Base-by-base conservation (phyloP, 2,113 vertebrate species). In the Ammodramus savannarum region DNA sequence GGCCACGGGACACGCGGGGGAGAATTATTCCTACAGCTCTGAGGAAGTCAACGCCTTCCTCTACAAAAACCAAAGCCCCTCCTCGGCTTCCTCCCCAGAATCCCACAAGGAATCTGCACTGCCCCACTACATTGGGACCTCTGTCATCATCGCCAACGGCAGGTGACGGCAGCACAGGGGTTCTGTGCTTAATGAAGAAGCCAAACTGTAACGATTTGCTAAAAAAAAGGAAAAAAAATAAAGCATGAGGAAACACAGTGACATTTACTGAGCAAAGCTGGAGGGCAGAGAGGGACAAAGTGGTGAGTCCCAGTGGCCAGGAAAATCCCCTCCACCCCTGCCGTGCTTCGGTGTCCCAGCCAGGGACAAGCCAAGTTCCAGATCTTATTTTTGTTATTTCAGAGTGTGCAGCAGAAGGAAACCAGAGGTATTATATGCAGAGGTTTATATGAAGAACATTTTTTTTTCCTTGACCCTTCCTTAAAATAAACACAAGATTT, bases 71-170 rank as follows among this genome's bases (percentile, higher is more conserved):
- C 98, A 98, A 94, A 98, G 98, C 89, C 97, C 98, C 13, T 97
- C 97, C 43, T 98, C 98, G 27, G 95, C 97, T 31, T 97, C 98
- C 0, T 98, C 98, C 5, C 98, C 98, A 0, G 98, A 98, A 38
- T 96, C n/a, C 81, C 98, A 98, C 91, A 97, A 95, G 74, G 98
- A 98, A 39, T 84, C 97, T 32, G 90, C 97, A 7, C 97, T 98
- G 27, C 98, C 98, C 21, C 98, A 99, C 65, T 99, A 98, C 87
- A 98, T 99, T 25, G 98, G 99, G 93, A 99, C 99, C 31, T 99
- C 99, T 1, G 99, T 99, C 62, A 99, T 99, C 67, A 99, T 99
- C 83, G 98, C 98, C 77, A 99, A 98, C 13, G 98, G 99, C 88
- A 99, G 99, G 98, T 99, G 98, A 99, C 98, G 65, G 62, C 20